Evolutionary conservation across 2,113 vertebrate species (phyloP), one percentile per base, ranked within the genome.

Genomic region (Perccottus glenii): DNA sequence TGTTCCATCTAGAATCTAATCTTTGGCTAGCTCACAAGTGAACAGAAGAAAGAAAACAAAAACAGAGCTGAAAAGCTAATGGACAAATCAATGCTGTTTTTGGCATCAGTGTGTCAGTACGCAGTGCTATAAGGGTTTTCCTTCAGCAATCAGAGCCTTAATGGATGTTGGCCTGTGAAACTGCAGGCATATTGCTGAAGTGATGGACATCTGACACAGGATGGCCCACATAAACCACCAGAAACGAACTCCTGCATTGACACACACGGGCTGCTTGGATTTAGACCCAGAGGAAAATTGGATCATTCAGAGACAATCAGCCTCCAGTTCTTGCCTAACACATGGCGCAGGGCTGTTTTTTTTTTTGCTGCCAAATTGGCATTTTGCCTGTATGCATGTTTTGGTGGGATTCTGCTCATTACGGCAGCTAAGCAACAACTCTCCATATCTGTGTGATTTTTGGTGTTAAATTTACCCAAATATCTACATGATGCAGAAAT

Each of bases 141-240:
- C 50, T 74, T 63, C 64, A 60, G 67, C 65, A 70, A 78, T 81
- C 78, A 77, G n/a, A 77, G 56, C 44, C 77, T 65, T 84, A 72
- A 87, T 85, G 64, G 80, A 81, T 70, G 50, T 70, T 73, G 61
- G 73, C 45, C 73, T 60, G 64, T 47, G 67, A 80, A 72, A 73
- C 47, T 70, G 75, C 52, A 73, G 69, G 64, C 33, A n/a, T 64
- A 53, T 35, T 9, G 40, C 16, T 58, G 36, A 71, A 83, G 65
- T 56, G 64, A 67, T 67, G 46, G 62, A 66, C 56, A 60, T 69
- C 50, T 78, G 64, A 74, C 65, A 68, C 57, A 42, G 61, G 42
- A 64, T 63, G 36, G 47, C 8, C 73, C 46, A 32, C 47, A 58
- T 15, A 59, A 19, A 6, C 40, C 27, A 4, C 5, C 7, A 8